These are phyloP conservation scores for Ptychochromis oligacanthus DNA, from an alignment of 2,113 vertebrate genomes.

Conservation along the genomic window DNA sequence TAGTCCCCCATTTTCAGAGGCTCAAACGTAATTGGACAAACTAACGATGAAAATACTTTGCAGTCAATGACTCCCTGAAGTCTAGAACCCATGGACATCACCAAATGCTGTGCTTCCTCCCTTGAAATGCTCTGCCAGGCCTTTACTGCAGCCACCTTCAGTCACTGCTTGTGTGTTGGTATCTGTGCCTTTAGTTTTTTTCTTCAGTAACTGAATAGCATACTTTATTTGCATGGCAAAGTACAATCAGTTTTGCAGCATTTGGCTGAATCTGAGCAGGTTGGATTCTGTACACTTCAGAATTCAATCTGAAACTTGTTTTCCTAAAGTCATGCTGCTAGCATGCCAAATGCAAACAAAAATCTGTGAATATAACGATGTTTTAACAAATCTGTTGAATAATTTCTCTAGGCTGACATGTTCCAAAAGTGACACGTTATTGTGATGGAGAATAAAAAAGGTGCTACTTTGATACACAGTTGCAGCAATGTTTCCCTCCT, in stretches of 20 bases:
- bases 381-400: not conserved
- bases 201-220: not conserved
- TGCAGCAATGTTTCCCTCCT: not conserved
- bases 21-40: not conserved
- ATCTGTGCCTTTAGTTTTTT: not conserved
- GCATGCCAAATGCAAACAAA: not conserved
- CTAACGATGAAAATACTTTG: not conserved
- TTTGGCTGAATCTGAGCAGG: not conserved
- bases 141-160: not conserved
- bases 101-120: not conserved
- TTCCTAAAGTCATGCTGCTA: not conserved
- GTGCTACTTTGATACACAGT: not conserved
- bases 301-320: not conserved
- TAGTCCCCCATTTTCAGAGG: not conserved
- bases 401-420: not conserved
- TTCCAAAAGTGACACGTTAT: not conserved
- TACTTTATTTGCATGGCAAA: not conserved
- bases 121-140: not conserved
- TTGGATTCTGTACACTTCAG: not conserved
- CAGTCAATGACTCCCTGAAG: not conserved
- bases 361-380: not conserved
- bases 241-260: not conserved
- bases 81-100: not conserved
- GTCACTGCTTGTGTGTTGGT: not conserved
- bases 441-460: not conserved